Percentiles rank a stretch among this genome's conserved stretches.
These are phyloP conservation scores for Physocephala rufipes DNA, from an alignment of 2,888 invertebrate genomes.

Conservation along the genomic window DNA sequence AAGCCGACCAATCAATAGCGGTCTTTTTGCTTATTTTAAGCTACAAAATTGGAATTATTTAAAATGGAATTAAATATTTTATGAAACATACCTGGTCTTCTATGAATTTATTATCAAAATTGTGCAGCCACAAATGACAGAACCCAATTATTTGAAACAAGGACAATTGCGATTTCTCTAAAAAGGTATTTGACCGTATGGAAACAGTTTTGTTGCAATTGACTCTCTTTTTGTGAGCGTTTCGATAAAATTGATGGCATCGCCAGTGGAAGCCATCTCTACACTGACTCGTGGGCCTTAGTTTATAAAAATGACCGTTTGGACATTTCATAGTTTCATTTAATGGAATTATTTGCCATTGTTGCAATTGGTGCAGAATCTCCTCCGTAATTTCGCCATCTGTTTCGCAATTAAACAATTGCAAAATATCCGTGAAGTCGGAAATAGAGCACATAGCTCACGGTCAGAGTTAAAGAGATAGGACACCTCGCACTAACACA, in stretches of 20 bases:
- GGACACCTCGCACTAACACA: too few species aligned
- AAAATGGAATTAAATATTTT: too few species aligned
- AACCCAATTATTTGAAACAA: not conserved
- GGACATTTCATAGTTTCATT: not conserved
- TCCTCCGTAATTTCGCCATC: not conserved
- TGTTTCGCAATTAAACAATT: slow-evolving; percentile 6
- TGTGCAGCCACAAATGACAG: not conserved
- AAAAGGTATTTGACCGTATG: not conserved
- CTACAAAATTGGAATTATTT: not conserved
- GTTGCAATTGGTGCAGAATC: not conserved
- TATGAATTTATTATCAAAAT: not conserved
- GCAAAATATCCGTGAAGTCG: not conserved
- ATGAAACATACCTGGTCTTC: not conserved
- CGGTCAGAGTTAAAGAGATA: too few species aligned
- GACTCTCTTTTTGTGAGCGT: not conserved
- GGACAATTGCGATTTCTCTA: not conserved
- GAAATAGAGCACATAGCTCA: not conserved
- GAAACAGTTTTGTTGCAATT: not conserved
- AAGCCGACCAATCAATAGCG: not conserved
- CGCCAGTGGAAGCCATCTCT: not conserved
- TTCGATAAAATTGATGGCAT: not conserved
- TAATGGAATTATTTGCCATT: not conserved
- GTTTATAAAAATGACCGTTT: slow-evolving; percentile 2
- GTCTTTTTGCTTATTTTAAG: not conserved
- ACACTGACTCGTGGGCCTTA: not conserved